These are phyloP conservation scores for Acronicta leporina DNA, from an alignment of 2,888 invertebrate genomes.

Conservation along the genomic window DNA sequence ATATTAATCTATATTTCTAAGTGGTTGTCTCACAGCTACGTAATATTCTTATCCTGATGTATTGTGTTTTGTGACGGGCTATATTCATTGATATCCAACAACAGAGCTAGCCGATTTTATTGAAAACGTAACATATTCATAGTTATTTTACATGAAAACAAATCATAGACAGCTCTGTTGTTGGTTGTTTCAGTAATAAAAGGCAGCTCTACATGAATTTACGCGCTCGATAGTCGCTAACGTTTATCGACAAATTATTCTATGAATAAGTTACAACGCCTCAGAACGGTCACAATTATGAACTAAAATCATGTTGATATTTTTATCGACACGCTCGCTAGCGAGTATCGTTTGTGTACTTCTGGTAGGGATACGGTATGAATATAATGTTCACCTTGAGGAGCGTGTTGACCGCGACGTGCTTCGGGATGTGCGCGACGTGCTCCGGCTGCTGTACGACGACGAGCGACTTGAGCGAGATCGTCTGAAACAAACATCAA, in stretches of 20 bases:
- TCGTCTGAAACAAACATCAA: slow-evolving; percentile 64
- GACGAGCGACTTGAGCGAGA: slow-evolving; percentile 83
- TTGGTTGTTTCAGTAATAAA: slow-evolving; percentile 17
- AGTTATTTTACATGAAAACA: background rate
- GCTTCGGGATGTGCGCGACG: slow-evolving; percentile 77
- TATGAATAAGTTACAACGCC: too few relatives aligned
- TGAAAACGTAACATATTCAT: background rate
- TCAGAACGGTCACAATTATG: too few relatives aligned
- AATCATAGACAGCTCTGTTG: slow-evolving; percentile 28
- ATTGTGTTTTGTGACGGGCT: background rate
- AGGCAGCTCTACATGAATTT: background rate
- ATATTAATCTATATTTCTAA: background rate
- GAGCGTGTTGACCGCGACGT: slow-evolving; percentile 84
- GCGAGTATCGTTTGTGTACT: background rate
- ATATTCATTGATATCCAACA: slow-evolving; percentile 20
- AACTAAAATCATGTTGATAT: too few relatives aligned
- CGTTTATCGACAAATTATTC: too few relatives aligned
- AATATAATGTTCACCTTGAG: slow-evolving; percentile 73
- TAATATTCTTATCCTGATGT: background rate
- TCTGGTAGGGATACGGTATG: background rate
- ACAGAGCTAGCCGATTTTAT: slow-evolving; percentile 20
- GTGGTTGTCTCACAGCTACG: background rate
- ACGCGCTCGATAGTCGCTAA: too few relatives aligned
- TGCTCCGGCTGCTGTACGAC: slow-evolving; percentile 89
- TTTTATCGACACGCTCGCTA: too few relatives aligned